phyloP scores from a whole-genome alignment of 1,140 invertebrate species.

The Ctenoplectra terminalis region DNA sequence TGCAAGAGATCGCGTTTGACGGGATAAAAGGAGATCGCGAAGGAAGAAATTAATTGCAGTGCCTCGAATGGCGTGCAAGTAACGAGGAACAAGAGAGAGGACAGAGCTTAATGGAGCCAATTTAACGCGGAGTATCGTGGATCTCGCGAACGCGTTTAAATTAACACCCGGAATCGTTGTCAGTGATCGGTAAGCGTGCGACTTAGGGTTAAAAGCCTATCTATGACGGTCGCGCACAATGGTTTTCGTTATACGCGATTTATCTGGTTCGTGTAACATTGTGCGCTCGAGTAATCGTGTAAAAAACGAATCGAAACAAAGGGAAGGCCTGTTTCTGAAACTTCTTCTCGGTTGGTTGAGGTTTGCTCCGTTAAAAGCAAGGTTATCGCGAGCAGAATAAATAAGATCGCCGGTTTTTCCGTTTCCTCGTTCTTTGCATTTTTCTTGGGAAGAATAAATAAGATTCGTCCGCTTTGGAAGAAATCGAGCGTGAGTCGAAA shows the following conservation, averaged over 20 bases:
- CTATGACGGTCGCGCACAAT: too few species aligned
- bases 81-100: neutral
- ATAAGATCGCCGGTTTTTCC: neutral
- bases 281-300: neutral
- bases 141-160: neutral
- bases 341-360: neutral
- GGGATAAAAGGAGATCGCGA: neutral
- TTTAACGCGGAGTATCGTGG: conserved; percentile 1
- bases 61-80: neutral
- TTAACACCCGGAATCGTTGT: neutral
- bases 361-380: too few species aligned
- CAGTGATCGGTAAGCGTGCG: neutral
- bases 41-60: conserved; percentile 22
- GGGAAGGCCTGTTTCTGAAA: neutral
- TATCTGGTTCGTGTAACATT: neutral
- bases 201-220: too few species aligned
- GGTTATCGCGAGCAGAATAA: neutral
- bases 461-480: too few species aligned
- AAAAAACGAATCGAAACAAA: neutral
- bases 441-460: neutral
- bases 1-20: neutral
- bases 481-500: neutral
- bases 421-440: neutral
- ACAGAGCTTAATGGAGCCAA: neutral
- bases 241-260: too few species aligned